Evolutionary conservation across 2,797 vertebrate genomes (phyloP).

Genomic region (Halcyon leucocephala): DNA sequence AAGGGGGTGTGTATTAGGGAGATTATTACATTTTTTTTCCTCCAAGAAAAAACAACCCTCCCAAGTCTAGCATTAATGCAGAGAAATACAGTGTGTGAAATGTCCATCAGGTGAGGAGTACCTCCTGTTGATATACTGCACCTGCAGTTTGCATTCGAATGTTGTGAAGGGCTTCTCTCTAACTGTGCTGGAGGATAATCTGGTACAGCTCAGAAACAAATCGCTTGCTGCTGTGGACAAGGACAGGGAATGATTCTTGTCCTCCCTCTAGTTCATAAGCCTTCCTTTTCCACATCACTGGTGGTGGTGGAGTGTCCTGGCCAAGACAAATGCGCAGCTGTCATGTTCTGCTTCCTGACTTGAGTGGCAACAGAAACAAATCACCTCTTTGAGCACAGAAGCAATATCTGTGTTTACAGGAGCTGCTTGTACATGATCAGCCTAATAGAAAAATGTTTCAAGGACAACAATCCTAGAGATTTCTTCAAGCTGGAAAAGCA

Average conservation of each 20-base stretch:
- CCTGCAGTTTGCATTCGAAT: constrained; percentile 71
- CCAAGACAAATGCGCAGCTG: background rate
- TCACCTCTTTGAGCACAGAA: background rate
- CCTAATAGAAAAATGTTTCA: background rate
- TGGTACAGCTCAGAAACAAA: constrained; percentile 73
- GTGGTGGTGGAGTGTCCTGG: constrained; percentile 75
- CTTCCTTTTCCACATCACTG: constrained; percentile 75
- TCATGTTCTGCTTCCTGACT: background rate
- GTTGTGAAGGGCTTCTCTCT: constrained; percentile 63
- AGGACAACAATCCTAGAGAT: background rate
- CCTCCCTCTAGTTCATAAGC: constrained; percentile 53
- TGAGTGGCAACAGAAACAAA: background rate
- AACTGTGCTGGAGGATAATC: constrained; percentile 71
- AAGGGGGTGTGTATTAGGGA: background rate
- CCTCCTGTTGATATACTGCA: background rate
- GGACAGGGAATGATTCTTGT: constrained; percentile 77
- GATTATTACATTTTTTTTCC: background rate
- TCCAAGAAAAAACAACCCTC: background rate
- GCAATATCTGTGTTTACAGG: background rate
- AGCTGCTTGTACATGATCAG: background rate
- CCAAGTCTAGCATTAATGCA: background rate
- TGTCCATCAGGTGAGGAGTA: background rate
- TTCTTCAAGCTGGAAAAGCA: background rate
- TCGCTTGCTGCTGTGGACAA: constrained; percentile 66
- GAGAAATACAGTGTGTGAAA: background rate